Conservation (phyloP, 2,888 invertebrate genomes). For the Rhogogaster chlorosoma region DNA sequence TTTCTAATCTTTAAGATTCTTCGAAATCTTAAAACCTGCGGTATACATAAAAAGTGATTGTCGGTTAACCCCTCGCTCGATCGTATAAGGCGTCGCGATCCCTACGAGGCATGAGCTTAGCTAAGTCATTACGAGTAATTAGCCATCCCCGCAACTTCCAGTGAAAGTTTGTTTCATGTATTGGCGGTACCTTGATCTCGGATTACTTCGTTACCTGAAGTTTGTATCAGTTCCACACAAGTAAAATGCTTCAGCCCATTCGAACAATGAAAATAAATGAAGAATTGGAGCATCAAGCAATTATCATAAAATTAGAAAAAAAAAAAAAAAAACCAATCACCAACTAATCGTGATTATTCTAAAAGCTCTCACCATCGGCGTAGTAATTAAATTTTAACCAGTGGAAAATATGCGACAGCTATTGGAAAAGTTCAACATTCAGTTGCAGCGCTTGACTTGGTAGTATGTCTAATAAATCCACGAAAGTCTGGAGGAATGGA, state of each 20-base stretch:
- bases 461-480: conserved; percentile 27
- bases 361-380: not conserved
- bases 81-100: not conserved
- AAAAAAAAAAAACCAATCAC: not conserved
- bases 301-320: not conserved
- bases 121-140: conserved; percentile 8
- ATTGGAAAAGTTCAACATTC: conserved; percentile 28
- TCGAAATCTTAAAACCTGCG: not conserved
- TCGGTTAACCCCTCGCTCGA: not conserved
- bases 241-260: not conserved
- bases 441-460: not conserved
- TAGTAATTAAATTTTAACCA: conserved; percentile 7
- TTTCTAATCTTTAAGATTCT: not conserved
- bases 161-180: conserved; percentile 6
- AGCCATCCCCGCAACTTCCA: not conserved
- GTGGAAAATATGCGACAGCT: not conserved
- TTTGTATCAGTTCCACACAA: not conserved
- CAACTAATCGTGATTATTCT: not conserved
- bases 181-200: not conserved
- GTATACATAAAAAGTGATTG: not conserved
- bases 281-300: not conserved
- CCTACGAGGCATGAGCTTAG: not conserved
- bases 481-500: not conserved
- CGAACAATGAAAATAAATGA: not conserved
- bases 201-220: not conserved